Base-by-base conservation (phyloP, 2,888 invertebrate genomes). In the Hirtodrosophila duncani region DNA sequence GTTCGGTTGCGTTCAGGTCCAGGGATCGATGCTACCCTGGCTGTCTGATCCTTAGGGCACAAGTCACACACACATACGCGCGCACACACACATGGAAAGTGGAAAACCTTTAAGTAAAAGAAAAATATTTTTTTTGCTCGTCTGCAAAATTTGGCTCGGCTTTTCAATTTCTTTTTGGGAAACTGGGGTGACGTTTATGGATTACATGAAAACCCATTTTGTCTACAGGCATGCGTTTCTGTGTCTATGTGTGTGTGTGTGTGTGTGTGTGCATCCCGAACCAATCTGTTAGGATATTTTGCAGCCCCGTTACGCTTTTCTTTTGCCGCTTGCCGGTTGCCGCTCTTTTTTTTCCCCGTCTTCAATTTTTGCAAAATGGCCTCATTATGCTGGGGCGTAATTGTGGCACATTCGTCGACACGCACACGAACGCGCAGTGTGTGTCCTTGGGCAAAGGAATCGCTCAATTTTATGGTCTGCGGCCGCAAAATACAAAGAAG, bases 131-230 rank as follows among this genome's bases (percentile, higher is more conserved):
- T 61, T 53, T 71, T 63, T 64, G 58, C 60, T 72, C 49, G 66
- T 58, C 70, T 74, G 51, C 23, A 46, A 51, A 60, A 60, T 68
- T 58, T 42, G 17, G 27, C 37, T 21, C 31, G 29, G 27, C 38
- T 53, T 67, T 57, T 58, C 43, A 62, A 63, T 59, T 61, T 51
- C 45, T 33, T 52, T 31, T 33, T 38, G 56, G 70, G 61, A n/a
- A n/a, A 51, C 51, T 36, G 51, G 77, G 69, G 63, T 83, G 83
- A 81, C 80, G 83, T 83, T 84, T 80, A 80, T 81, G 68, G 83
- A 81, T 82, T 83, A 82, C 71, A 71, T 55, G 69, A 63, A 67
- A 67, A 61, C 63, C 70, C 70, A 77, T 66, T 67, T 67, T 58
- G n/a, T 23, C 41, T 7, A 14, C 46, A 29, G 29, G 20, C 7